Percentiles rank a stretch among this genome's conserved stretches.
These are phyloP conservation scores for Poeciliopsis occidentalis DNA, from an alignment of 2,113 vertebrate genomes.

Conservation along the genomic window DNA sequence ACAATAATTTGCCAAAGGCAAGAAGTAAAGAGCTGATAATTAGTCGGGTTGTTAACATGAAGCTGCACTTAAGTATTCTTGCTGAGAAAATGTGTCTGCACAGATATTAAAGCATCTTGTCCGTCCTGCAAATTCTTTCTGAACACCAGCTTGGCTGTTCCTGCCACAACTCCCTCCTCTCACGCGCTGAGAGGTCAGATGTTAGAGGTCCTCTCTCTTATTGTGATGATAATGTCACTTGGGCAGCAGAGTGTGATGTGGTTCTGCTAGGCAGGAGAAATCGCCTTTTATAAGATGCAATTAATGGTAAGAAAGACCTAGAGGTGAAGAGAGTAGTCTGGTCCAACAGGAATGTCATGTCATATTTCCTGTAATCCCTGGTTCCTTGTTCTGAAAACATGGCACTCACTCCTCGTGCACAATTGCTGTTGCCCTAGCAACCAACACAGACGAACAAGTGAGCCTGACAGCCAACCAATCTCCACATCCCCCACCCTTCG, in stretches of 20 bases:
- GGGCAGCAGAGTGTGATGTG: conserved; percentile 64
- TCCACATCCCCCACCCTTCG: conserved; percentile 57
- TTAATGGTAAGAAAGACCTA: conserved; percentile 32
- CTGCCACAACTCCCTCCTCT: conserved; percentile 56
- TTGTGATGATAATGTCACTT: conserved; percentile 86
- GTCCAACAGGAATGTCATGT: conserved; percentile 79
- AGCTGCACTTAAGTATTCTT: conserved; percentile 9
- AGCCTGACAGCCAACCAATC: conserved; percentile 78
- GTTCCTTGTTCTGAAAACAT: conserved; percentile 80
- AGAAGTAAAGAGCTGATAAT: background rate
- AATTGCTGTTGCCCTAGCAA: conserved; percentile 75
- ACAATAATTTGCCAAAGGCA: background rate
- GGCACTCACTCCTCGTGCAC: conserved; percentile 64
- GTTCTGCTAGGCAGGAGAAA: conserved; percentile 51
- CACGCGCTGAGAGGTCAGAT: conserved; percentile 78
- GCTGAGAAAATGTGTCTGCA: conserved; percentile 33
- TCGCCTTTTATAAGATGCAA: conserved; percentile 49
- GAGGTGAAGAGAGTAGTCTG: conserved; percentile 48
- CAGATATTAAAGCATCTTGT: conserved; percentile 58
- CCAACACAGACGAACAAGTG: conserved; percentile 79
- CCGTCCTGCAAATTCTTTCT: conserved; percentile 44
- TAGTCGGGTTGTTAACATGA: conserved; percentile 16
- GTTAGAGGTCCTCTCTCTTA: conserved; percentile 82
- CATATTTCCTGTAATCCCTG: conserved; percentile 85
- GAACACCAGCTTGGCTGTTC: conserved; percentile 56